Conservation (phyloP, 2,797 vertebrate genomes). For the Gallinago stenura region DNA sequence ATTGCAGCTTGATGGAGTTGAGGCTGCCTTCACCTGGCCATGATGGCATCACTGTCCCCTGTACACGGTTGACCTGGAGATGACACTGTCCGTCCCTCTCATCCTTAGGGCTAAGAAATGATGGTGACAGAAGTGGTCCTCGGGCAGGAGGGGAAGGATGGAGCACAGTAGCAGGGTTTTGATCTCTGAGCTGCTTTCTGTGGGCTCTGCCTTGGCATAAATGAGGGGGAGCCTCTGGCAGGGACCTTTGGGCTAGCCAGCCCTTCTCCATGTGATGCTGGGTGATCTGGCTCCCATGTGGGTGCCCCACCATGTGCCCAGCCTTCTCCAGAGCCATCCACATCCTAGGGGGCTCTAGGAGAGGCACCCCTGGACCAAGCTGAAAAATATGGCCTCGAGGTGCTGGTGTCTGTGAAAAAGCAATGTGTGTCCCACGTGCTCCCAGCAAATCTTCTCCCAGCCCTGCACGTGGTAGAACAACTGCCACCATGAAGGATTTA, state of each 20-base stretch:
- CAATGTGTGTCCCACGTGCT: fast-evolving
- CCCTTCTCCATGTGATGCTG: neutral
- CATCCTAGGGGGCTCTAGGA: neutral
- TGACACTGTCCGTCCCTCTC: neutral
- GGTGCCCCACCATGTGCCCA: neutral
- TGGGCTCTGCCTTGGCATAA: neutral
- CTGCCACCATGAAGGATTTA: neutral
- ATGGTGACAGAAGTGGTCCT: neutral
- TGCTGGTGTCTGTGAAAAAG: neutral
- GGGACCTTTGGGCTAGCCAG: neutral
- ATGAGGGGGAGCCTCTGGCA: neutral
- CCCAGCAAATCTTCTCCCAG: neutral
- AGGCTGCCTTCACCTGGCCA: neutral
- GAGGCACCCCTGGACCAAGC: fast-evolving
- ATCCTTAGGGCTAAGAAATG: neutral
- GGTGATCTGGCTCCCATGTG: fast-evolving
- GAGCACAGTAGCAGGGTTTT: neutral
- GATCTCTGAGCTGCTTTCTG: neutral
- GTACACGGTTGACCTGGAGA: fast-evolving
- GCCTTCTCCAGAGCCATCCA: neutral
- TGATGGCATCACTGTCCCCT: neutral
- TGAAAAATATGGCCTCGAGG: fast-evolving
- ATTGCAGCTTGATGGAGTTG: neutral
- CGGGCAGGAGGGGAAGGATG: neutral
- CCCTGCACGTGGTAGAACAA: neutral